Evolutionary conservation across 2,113 vertebrate genomes (phyloP).

Genomic region (Phalacrocorax pelagicus): DNA sequence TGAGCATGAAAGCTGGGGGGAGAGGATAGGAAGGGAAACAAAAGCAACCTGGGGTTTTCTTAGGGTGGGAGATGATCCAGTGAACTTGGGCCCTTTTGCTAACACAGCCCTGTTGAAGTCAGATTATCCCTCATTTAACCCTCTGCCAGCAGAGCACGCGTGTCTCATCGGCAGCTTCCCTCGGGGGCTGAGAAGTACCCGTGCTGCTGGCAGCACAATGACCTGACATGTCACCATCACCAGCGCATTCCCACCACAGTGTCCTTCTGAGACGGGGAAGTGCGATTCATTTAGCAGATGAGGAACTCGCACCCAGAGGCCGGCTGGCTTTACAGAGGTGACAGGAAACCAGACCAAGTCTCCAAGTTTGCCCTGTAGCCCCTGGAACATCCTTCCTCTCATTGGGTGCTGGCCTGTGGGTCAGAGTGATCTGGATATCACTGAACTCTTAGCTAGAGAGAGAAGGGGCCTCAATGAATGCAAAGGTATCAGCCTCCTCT

Average conservation of each 20-base stretch:
- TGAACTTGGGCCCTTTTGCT: neutral
- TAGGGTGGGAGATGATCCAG: neutral
- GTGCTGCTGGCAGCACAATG: neutral
- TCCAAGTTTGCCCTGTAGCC: neutral
- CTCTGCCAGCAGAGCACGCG: fast-evolving
- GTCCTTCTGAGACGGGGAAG: conserved; percentile 3
- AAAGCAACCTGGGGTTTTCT: neutral
- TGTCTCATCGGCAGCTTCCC: neutral
- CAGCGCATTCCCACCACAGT: neutral
- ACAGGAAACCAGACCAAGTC: conserved; percentile 44
- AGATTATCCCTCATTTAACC: neutral
- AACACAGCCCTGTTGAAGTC: neutral
- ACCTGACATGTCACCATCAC: neutral
- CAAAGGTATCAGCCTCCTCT: neutral
- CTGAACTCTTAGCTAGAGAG: neutral
- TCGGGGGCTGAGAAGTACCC: neutral
- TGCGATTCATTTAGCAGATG: neutral
- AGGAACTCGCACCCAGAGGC: conserved; percentile 31
- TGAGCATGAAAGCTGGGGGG: fast-evolving
- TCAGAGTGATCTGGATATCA: neutral
- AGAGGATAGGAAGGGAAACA: neutral
- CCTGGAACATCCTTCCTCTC: conserved; percentile 41
- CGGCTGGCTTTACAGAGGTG: conserved; percentile 10
- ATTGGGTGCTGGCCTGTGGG: neutral
- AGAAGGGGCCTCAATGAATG: neutral